phyloP scores from a whole-genome alignment of 2,113 vertebrate genomes.

The Spheniscus mendiculus region DNA sequence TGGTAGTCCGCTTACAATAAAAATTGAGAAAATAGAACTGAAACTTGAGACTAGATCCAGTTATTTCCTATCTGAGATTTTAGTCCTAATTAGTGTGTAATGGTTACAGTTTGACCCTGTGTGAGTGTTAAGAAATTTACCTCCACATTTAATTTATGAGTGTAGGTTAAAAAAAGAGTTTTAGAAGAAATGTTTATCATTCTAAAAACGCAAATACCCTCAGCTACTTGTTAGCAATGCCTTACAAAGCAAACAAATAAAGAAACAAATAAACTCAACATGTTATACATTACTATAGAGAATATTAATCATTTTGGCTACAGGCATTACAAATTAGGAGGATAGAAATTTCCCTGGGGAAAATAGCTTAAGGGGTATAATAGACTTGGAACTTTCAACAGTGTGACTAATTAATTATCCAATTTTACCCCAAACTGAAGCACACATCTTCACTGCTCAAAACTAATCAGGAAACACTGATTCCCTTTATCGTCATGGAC shows the following conservation, averaged over 20 bases:
- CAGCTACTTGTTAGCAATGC: neutral
- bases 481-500: neutral
- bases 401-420: conserved; percentile 18
- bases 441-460: neutral
- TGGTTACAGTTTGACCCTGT: neutral
- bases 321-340: neutral
- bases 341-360: neutral
- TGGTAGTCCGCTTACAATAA: neutral
- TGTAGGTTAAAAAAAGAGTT: neutral
- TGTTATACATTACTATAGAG: neutral
- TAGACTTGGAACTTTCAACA: neutral
- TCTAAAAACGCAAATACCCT: neutral
- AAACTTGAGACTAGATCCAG: neutral
- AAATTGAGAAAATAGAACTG: neutral
- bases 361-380: neutral
- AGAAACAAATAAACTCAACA: neutral
- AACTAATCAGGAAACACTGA: conserved; percentile 12
- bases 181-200: neutral
- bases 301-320: conserved; percentile 1
- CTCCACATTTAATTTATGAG: neutral
- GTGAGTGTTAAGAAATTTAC: neutral
- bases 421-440: neutral
- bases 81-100: neutral
- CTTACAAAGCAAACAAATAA: neutral
- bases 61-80: neutral